Evolutionary conservation across 2,113 vertebrate genomes (phyloP).

Genomic region (Actinemys pallida): DNA sequence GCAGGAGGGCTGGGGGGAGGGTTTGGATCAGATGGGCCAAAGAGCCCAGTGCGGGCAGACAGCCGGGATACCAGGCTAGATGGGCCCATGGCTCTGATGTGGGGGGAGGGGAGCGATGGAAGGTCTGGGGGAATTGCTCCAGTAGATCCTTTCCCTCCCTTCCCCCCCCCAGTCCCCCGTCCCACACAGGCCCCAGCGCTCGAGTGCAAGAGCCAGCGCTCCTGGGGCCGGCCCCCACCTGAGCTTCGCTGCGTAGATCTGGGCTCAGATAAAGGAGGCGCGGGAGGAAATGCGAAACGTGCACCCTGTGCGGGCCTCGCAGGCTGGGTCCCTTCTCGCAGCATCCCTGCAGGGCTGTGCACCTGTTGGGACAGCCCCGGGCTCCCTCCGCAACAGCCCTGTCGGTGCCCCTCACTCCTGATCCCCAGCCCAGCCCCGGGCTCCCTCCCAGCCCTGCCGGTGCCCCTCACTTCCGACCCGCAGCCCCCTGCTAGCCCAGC

Average conservation of each 20-base stretch:
- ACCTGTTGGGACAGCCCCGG: neutral
- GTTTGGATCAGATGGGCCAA: neutral
- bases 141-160: neutral
- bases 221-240: neutral
- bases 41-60: neutral
- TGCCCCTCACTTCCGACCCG: neutral
- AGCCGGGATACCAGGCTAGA: neutral
- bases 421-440: too few relatives aligned
- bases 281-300: neutral
- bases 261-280: neutral
- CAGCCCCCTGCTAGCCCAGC: neutral
- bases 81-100: neutral
- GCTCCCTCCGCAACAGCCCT: too few relatives aligned
- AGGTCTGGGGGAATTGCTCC: neutral
- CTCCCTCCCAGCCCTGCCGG: neutral
- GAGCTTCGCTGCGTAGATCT: neutral
- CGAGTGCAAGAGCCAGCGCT: too few relatives aligned
- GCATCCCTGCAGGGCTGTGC: neutral
- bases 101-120: neutral
- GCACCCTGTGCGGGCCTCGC: neutral
- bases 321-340: neutral
- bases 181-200: too few relatives aligned
- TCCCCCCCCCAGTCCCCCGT: neutral
- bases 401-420: too few relatives aligned
- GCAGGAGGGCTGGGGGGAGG: neutral